A percentile compares a stretch with the other conserved stretches of the same genome.
These are phyloP conservation scores for Malurus elegans DNA, from an alignment of 2,113 vertebrate species.

Conservation along the genomic window DNA sequence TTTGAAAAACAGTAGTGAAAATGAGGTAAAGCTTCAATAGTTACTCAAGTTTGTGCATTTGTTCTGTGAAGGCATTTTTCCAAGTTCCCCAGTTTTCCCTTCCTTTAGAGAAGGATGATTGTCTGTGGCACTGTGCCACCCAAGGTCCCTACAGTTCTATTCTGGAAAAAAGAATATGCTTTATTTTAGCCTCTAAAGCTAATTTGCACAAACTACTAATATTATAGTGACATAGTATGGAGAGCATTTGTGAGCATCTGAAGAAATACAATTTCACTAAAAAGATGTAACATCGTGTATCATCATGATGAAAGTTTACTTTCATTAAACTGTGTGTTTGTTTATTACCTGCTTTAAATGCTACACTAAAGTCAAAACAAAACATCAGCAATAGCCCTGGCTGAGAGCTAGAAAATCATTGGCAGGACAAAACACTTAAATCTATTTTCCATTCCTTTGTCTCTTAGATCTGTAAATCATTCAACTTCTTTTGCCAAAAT, in stretches of 20 bases:
- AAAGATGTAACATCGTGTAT: neutral
- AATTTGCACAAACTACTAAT: neutral
- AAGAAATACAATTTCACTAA: neutral
- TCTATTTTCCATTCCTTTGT: neutral
- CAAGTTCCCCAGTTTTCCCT: neutral
- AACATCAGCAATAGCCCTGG: neutral
- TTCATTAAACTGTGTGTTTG: neutral
- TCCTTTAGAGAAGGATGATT: neutral
- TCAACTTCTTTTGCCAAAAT: neutral
- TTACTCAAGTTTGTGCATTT: neutral
- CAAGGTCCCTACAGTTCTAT: neutral
- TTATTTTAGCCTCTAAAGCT: neutral
- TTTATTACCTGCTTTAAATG: neutral
- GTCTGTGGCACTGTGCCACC: neutral
- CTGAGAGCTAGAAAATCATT: neutral
- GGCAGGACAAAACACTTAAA: neutral
- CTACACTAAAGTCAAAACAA: neutral
- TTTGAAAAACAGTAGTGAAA: neutral
- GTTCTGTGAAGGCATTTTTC: neutral
- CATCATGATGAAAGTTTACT: neutral
- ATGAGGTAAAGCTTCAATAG: neutral
- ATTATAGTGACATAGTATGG: neutral
- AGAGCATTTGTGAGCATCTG: neutral
- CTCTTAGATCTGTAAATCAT: neutral
- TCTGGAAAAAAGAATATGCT: neutral